Evolutionary conservation across 2,797 vertebrate species (phyloP).

Genomic region (Otolemur crassicaudatus): DNA sequence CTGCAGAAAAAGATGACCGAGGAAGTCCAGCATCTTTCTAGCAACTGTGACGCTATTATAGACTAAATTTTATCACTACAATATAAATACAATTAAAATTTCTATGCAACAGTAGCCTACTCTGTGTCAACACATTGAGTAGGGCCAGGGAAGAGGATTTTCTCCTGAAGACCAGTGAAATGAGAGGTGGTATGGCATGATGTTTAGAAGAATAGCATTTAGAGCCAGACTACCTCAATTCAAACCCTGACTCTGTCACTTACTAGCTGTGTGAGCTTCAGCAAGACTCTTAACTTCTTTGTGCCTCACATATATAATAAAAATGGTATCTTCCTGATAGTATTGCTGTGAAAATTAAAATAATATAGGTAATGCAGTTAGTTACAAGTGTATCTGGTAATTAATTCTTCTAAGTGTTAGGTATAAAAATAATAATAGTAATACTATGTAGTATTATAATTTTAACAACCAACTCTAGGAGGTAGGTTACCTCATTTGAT

Average conservation of each 20-base stretch:
- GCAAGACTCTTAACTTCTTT: constrained; percentile 37
- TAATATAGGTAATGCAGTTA: not conserved
- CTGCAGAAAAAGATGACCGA: constrained; percentile 6
- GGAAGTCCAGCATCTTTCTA: not conserved
- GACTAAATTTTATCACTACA: constrained; percentile 22
- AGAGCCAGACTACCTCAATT: not conserved
- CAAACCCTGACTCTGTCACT: not conserved
- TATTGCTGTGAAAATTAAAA: not conserved
- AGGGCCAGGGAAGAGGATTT: not conserved
- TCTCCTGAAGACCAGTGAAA: not conserved
- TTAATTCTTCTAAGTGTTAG: not conserved
- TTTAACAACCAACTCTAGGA: constrained; percentile 10
- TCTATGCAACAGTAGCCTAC: not conserved
- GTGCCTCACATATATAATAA: constrained; percentile 5
- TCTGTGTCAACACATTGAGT: not conserved
- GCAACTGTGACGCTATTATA: not conserved
- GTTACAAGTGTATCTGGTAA: constrained; percentile 42
- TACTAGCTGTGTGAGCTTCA: constrained; percentile 29
- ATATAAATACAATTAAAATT: constrained; percentile 47
- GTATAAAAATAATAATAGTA: not conserved
- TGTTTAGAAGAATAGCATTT: not conserved
- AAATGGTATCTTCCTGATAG: not conserved
- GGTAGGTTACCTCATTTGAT: not conserved
- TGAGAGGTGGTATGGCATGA: not conserved
- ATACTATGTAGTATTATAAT: not conserved